phyloP scores from a whole-genome alignment of 2,888 invertebrate species.

The Catocala nupta region DNA sequence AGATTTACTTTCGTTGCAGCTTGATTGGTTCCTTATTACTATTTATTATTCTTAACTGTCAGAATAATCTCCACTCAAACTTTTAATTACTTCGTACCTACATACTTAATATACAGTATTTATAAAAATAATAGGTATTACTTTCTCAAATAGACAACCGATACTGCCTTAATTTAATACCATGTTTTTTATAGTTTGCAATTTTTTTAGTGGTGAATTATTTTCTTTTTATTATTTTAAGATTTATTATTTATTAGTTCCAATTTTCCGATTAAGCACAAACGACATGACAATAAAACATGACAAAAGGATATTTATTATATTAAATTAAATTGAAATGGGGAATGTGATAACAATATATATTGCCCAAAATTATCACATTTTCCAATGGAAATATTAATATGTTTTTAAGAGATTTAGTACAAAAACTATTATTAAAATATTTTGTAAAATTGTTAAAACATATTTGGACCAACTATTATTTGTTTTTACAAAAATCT shows the following conservation, averaged over 20 bases:
- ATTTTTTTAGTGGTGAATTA: constrained; percentile 26
- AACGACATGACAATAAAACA: constrained; percentile 47
- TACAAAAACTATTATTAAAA: constrained; percentile 51
- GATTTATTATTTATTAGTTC: constrained; percentile 26
- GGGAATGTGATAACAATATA: constrained; percentile 57
- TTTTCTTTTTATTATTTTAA: constrained; percentile 20
- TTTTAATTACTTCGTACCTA: constrained; percentile 13
- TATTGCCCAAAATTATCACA: constrained; percentile 63
- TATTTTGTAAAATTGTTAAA: constrained; percentile 45
- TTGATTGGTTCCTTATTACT: constrained; percentile 28
- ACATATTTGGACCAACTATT: constrained; percentile 61
- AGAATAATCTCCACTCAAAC: constrained; percentile 13
- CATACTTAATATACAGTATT: constrained; percentile 35
- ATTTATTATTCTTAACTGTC: constrained; percentile 9
- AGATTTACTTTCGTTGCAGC: constrained; percentile 22
- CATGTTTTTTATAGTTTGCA: constrained; percentile 35
- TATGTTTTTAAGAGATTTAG: constrained; percentile 51
- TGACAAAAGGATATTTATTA: constrained; percentile 45
- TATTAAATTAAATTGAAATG: constrained; percentile 47
- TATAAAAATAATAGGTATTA: constrained; percentile 42
- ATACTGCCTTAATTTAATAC: constrained; percentile 57
- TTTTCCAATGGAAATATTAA: constrained; percentile 48
- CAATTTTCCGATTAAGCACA: constrained; percentile 23
- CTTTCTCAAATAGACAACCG: constrained; percentile 37
- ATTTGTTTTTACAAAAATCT: constrained; percentile 74